These are phyloP conservation scores for Oikopleura dioica DNA, from an alignment of 23 tunicate species.

Conservation along the genomic window DNA sequence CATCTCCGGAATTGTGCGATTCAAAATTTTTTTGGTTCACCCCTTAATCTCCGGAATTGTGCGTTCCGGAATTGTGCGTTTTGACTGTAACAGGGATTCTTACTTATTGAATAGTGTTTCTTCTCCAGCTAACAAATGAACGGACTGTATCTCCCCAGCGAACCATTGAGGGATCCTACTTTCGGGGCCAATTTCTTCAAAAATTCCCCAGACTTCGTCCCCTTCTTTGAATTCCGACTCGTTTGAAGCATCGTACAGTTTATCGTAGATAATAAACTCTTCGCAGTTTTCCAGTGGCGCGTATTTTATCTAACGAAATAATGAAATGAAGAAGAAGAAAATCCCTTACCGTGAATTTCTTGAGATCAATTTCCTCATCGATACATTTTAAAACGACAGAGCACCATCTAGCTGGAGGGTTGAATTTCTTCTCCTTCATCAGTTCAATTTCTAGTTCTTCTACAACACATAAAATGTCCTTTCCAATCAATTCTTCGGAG, in stretches of 20 bases:
- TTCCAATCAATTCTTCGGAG: neutral
- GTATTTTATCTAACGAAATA: neutral
- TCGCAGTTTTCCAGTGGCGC: slow-evolving; percentile 1
- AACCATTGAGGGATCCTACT: no score
- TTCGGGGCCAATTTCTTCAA: no score
- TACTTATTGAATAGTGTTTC: no score
- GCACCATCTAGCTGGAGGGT: neutral
- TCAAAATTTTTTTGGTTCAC: no score
- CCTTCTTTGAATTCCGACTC: neutral
- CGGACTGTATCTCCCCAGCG: no score
- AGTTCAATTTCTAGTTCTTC: neutral
- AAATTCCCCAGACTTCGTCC: neutral
- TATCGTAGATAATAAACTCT: neutral
- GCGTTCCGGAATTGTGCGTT: no score
- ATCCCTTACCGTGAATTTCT: neutral
- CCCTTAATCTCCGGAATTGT: no score
- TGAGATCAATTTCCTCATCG: no score
- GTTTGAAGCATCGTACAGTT: neutral
- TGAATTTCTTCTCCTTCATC: neutral
- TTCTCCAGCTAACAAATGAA: no score
- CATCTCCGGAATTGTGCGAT: no score
- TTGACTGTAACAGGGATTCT: no score
- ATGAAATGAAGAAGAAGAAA: no score
- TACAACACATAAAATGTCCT: neutral
- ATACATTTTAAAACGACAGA: neutral